These are phyloP conservation scores for Balearica regulorum DNA, from an alignment of 2,797 vertebrate genomes.

Conservation along the genomic window DNA sequence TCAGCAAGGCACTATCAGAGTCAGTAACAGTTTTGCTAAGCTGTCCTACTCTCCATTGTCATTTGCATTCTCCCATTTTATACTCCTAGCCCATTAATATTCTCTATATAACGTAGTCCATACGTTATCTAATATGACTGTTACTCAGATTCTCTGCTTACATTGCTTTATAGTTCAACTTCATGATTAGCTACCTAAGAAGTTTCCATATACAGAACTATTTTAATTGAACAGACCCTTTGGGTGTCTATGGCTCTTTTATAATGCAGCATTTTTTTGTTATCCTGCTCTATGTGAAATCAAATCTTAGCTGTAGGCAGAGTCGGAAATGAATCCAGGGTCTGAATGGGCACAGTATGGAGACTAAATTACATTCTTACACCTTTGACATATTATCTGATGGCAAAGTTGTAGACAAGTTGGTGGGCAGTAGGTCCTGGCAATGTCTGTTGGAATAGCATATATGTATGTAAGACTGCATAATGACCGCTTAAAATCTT, in stretches of 20 bases:
- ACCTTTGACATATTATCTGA: not conserved
- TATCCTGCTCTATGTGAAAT: not conserved
- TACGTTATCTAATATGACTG: not conserved
- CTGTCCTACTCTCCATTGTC: not conserved
- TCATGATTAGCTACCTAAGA: not conserved
- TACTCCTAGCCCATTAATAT: not conserved
- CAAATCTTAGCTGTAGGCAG: not conserved
- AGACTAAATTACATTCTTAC: not conserved
- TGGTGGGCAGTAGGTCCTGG: not conserved
- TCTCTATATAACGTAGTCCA: not conserved
- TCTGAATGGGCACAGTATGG: not conserved
- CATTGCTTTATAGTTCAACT: not conserved
- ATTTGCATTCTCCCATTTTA: not conserved
- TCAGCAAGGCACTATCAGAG: not conserved
- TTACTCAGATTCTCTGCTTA: not conserved
- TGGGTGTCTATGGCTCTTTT: too few species aligned
- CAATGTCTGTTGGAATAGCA: too few species aligned
- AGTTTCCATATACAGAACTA: not conserved
- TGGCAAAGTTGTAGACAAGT: fast-evolving
- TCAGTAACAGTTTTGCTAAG: not conserved
- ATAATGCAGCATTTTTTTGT: not conserved
- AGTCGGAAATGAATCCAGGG: not conserved
- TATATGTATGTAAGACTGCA: fast-evolving
- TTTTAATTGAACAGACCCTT: not conserved
- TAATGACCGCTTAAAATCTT: not conserved